These are phyloP conservation scores for Urocolius indicus DNA, from an alignment of 2,113 vertebrate species.

Conservation along the genomic window DNA sequence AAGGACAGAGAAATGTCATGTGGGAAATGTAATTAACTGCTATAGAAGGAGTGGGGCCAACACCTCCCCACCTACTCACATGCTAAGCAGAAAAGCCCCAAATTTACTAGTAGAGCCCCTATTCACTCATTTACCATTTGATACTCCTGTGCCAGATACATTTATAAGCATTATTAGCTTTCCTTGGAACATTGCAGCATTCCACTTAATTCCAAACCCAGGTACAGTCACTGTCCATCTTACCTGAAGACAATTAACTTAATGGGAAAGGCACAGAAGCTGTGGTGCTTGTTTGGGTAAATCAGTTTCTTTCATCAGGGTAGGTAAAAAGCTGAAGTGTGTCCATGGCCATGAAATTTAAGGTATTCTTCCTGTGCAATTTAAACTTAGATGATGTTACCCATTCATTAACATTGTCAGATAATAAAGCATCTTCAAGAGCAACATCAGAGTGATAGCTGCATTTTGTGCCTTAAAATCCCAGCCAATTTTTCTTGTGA, in stretches of 20 bases:
- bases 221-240: neutral
- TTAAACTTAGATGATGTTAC: neutral
- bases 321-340: neutral
- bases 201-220: neutral
- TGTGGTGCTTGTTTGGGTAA: neutral
- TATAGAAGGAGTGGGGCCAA: neutral
- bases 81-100: neutral
- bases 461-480: neutral
- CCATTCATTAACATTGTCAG: slow-evolving; percentile 9
- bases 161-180: neutral
- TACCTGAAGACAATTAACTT: neutral
- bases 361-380: neutral
- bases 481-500: neutral
- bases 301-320: neutral
- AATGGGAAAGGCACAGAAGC: neutral
- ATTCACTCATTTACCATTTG: neutral
- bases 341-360: neutral
- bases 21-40: slow-evolving; percentile 59
- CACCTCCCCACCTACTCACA: slow-evolving; percentile 19
- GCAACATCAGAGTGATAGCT: neutral
- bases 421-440: neutral
- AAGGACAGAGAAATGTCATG: slow-evolving; percentile 63
- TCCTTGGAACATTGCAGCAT: neutral
- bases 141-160: neutral
- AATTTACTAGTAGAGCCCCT: neutral